Evolutionary conservation across 2,113 vertebrate species (phyloP), one percentile per base, ranked within the genome.

Genomic region (Acanthisitta chloris): DNA sequence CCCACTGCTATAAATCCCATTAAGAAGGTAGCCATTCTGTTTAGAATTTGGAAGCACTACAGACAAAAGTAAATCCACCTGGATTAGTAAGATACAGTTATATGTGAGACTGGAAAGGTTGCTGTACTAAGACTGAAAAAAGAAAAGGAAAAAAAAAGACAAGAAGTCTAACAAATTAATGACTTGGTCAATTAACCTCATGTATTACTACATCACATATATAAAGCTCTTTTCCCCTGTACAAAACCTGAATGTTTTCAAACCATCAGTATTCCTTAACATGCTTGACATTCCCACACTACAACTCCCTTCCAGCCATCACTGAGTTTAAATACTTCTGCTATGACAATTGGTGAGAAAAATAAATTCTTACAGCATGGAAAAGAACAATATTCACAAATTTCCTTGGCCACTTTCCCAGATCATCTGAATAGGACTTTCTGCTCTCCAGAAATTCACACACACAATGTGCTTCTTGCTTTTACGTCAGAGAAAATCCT

Each of bases 81-180:
- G 55, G 33, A 89, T 84, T 88, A 77, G 38, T 48, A 73, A 86
- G 0, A 79, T 86, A 92, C 69, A 72, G 92, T 55, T 69, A 58
- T 57, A 91, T 80, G 77, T 86, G 52, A 96, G 86, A 96, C 38
- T 88, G 83, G 45, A 94, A 97, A 91, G 76, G 86, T 52, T 83
- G n/a, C 43, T 76, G 61, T 62, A 84, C 46, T 40, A 14, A 49
- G 31, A 70, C 18, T 46, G 38, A 77, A 87, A 57, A 67, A n/a
- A 59, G 31, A 48, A 33, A 55, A 52, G 42, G 6, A 71, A 40
- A 71, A 45, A 51, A 31, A 66, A 59, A 45, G 8, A 66, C 15
- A 49, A 46, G 29, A 54, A 51, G 6, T 34, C 71, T 80, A 38
- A 80, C 17, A 78, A 92, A 94, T 81, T 90, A 67, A 67, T 49